These are phyloP conservation scores for Clarias gariepinus DNA, from an alignment of 2,113 vertebrate species.

Conservation along the genomic window DNA sequence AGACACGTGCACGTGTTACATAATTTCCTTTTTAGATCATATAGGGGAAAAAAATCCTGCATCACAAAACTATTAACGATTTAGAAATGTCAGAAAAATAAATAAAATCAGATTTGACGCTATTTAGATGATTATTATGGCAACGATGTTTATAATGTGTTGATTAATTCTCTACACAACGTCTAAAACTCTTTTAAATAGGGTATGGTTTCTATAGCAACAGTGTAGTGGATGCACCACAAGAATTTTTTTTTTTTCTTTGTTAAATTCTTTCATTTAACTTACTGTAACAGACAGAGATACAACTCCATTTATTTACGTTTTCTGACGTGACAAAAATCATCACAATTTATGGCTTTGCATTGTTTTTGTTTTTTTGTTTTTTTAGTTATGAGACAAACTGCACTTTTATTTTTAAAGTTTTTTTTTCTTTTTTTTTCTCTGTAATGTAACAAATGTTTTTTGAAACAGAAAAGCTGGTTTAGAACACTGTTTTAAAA, in stretches of 20 bases:
- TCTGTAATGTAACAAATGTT: not conserved
- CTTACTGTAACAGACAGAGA: too few species aligned
- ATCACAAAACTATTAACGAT: not conserved
- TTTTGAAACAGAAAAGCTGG: not conserved
- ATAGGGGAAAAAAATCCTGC: not conserved
- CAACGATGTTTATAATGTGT: not conserved
- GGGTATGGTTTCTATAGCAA: not conserved
- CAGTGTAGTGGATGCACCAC: not conserved
- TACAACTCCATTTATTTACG: too few species aligned
- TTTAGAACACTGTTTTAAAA: not conserved
- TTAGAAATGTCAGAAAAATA: too few species aligned
- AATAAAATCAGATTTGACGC: not conserved
- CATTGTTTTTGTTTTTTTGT: not conserved
- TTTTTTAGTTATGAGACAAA: not conserved
- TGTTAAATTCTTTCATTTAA: not conserved
- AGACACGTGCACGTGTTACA: not conserved
- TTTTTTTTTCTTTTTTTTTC: not conserved
- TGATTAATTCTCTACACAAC: not conserved
- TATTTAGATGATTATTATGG: not conserved
- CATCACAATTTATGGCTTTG: not conserved
- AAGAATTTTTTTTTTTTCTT: not conserved
- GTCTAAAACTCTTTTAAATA: not conserved
- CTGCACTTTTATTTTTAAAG: not conserved
- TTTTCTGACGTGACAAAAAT: not conserved
- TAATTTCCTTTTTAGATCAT: not conserved